Percentiles rank a stretch among this genome's conserved stretches.
Conservation (phyloP, 2,113 vertebrate species). For the Ageneiosus marmoratus region DNA sequence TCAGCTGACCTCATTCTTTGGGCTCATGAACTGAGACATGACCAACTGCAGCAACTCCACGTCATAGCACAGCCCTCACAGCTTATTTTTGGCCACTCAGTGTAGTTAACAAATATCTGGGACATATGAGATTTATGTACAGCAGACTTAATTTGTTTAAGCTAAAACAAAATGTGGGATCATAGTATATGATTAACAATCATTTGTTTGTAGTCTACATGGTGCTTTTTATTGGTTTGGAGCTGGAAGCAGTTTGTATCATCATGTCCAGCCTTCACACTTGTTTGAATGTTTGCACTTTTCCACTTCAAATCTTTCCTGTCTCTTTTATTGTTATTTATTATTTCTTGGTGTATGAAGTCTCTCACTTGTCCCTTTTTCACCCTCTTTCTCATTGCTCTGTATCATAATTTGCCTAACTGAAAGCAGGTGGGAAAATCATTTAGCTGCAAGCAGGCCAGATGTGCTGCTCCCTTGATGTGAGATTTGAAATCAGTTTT, state of each 20-base stretch:
- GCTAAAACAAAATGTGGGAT: too few relatives aligned
- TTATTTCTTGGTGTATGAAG: conserved; percentile 12
- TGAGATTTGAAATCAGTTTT: conserved; percentile 47
- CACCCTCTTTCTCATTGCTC: conserved; percentile 38
- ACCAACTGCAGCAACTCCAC: too few relatives aligned
- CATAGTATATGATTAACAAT: neutral
- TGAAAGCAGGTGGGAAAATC: conserved; percentile 56
- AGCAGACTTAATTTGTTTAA: too few relatives aligned
- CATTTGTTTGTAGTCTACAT: conserved; percentile 7
- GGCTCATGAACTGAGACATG: too few relatives aligned
- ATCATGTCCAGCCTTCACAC: conserved; percentile 37
- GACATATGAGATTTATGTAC: too few relatives aligned
- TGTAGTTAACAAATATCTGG: too few relatives aligned
- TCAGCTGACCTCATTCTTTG: too few relatives aligned
- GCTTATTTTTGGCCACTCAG: too few relatives aligned
- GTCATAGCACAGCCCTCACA: too few relatives aligned
- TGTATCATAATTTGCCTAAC: conserved; percentile 54
- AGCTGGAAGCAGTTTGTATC: conserved; percentile 26
- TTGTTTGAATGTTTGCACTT: conserved; percentile 20
- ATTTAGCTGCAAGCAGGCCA: conserved; percentile 48
- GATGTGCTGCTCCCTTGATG: conserved; percentile 54
- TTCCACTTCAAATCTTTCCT: neutral
- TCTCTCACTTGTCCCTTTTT: conserved; percentile 25
- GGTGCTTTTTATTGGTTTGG: conserved; percentile 38
- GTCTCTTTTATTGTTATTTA: conserved; percentile 11